Evolutionary conservation across 2,113 vertebrate species (phyloP).

Genomic region (Macrotis lagotis): DNA sequence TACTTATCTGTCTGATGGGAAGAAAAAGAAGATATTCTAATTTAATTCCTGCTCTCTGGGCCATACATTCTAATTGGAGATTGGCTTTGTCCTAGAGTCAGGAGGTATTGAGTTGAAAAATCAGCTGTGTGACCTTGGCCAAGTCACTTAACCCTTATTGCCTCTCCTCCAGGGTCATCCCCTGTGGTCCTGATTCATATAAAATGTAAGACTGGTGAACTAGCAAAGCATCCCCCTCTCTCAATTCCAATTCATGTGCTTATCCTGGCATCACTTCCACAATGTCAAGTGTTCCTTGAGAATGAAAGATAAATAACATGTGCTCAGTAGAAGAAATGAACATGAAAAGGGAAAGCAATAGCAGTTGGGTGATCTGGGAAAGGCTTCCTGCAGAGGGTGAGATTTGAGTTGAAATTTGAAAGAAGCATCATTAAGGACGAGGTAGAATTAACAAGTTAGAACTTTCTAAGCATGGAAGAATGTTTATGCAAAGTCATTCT

Average conservation of each 20-base stretch:
- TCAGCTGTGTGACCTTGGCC: too few species aligned
- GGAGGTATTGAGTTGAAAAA: too few species aligned
- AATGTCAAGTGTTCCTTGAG: too few species aligned
- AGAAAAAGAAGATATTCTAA: background rate
- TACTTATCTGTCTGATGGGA: too few species aligned
- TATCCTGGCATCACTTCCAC: too few species aligned
- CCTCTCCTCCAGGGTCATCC: too few species aligned
- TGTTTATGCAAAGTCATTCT: background rate
- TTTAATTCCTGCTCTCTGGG: background rate
- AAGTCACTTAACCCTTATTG: too few species aligned
- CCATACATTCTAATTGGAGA: background rate
- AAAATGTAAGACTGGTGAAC: too few species aligned
- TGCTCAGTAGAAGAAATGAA: background rate
- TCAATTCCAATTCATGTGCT: too few species aligned
- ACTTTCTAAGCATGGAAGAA: background rate
- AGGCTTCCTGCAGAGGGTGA: background rate
- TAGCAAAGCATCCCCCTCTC: too few species aligned
- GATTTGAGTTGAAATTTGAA: background rate
- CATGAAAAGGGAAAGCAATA: background rate
- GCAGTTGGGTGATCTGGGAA: background rate
- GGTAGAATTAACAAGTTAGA: background rate
- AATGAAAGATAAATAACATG: too few species aligned
- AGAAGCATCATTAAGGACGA: background rate
- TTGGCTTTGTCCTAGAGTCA: background rate
- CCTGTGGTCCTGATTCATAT: too few species aligned